Conservation (phyloP, 1,140 invertebrate species). For the Bombus haemorrhoidalis region DNA sequence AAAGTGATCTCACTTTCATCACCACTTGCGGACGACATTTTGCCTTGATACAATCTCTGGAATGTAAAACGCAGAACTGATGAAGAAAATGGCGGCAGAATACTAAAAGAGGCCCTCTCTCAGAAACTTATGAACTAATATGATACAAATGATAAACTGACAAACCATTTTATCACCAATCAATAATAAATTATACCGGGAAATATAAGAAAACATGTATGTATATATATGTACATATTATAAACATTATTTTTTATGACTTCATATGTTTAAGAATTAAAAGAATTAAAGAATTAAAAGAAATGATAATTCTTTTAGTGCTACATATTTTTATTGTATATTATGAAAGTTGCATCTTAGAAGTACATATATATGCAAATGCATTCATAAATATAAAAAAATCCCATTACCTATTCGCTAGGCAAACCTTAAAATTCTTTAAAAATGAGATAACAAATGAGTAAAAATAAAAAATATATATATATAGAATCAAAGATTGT, state of each 20-base stretch:
- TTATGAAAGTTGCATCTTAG: too few species aligned
- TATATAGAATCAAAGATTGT: neutral
- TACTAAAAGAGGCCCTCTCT: neutral
- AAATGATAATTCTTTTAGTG: neutral
- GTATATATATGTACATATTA: neutral
- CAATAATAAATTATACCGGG: neutral
- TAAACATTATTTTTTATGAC: neutral
- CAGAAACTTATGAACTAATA: neutral
- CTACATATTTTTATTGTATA: neutral
- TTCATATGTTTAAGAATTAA: neutral
- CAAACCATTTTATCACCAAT: neutral
- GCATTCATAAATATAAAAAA: neutral
- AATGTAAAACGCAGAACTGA: conserved; percentile 65
- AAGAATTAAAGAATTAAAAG: neutral
- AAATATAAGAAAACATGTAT: neutral
- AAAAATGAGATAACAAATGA: neutral
- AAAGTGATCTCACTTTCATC: conserved; percentile 74
- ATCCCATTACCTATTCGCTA: neutral
- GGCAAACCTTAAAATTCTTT: too few species aligned
- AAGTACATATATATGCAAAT: too few species aligned
- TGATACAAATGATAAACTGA: neutral
- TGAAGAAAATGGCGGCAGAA: conserved; percentile 58
- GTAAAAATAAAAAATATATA: neutral
- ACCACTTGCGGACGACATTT: conserved; percentile 78
- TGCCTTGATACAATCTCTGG: conserved; percentile 52